These are phyloP conservation scores for Noctua janthina DNA, from an alignment of 2,888 invertebrate genomes.

Conservation along the genomic window DNA sequence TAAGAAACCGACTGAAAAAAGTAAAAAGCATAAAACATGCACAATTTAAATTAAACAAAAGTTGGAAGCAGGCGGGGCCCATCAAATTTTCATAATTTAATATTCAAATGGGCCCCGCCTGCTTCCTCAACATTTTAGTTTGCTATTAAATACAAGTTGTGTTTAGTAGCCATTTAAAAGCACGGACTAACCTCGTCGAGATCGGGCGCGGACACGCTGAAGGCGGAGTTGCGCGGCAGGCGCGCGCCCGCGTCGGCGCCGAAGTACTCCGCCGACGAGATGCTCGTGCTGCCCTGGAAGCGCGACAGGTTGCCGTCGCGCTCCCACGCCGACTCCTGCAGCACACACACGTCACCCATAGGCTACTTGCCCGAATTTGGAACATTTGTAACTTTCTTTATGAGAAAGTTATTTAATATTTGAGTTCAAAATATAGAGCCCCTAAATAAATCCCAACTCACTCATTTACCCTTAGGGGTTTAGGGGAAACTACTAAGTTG, in stretches of 20 bases:
- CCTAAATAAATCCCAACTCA: not conserved
- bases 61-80: no score
- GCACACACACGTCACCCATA: not conserved
- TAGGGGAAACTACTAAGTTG: not conserved
- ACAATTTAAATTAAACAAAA: no score
- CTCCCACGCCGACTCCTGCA: conserved; percentile 74
- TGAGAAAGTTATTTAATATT: not conserved
- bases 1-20: no score
- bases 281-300: conserved; percentile 98
- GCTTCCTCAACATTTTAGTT: no score
- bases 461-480: not conserved
- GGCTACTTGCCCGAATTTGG: not conserved
- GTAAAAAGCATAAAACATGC: no score
- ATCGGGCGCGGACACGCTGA: conserved; percentile 92
- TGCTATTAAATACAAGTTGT: not conserved
- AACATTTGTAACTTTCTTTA: not conserved
- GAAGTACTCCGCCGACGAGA: conserved; percentile 99
- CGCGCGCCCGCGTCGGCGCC: conserved; percentile 83
- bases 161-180: not conserved
- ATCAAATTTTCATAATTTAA: no score
- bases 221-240: conserved; percentile 72
- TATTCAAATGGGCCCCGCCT: no score
- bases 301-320: conserved; percentile 91
- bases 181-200: conserved; percentile 93
- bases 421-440: not conserved